Conservation (phyloP, 2,888 invertebrate species). For the Adelphocoris suturalis region DNA sequence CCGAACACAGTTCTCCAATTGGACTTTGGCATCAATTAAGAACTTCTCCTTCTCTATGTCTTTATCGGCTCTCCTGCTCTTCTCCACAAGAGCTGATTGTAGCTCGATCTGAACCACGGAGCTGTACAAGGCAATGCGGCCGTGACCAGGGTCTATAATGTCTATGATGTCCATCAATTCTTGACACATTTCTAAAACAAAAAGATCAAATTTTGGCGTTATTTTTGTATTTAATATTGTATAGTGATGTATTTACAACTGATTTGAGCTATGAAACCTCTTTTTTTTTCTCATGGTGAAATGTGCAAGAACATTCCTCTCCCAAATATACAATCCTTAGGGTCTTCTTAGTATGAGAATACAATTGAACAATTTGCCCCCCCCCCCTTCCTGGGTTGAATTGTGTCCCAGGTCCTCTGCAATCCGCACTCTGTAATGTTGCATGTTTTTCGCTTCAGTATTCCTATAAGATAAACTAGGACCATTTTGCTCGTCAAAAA, state of each 20-base stretch:
- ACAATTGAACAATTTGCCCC: no score
- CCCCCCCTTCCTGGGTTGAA: no score
- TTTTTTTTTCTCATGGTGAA: no score
- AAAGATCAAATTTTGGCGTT: slow-evolving; percentile 67
- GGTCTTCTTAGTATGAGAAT: no score
- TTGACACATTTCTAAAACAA: slow-evolving; percentile 78
- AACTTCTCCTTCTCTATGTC: slow-evolving; percentile 56
- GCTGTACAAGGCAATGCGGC: slow-evolving; percentile 84
- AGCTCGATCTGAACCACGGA: slow-evolving; percentile 89
- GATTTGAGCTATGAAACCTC: background rate
- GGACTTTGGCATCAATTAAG: slow-evolving; percentile 64
- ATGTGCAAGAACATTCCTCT: background rate
- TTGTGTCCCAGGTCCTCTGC: no score
- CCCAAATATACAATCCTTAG: background rate
- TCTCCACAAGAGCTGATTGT: slow-evolving; percentile 77
- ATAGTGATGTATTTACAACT: background rate
- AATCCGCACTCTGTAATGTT: no score
- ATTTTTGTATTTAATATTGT: background rate
- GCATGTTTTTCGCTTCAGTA: no score
- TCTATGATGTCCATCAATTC: slow-evolving; percentile 77
- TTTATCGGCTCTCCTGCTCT: slow-evolving; percentile 73
- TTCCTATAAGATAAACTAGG: no score
- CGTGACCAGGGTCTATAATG: slow-evolving; percentile 78
- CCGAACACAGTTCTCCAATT: slow-evolving; percentile 63
- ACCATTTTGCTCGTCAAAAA: no score